phyloP scores from a whole-genome alignment of 2,888 invertebrate genomes.

The Rotaria socialis region DNA sequence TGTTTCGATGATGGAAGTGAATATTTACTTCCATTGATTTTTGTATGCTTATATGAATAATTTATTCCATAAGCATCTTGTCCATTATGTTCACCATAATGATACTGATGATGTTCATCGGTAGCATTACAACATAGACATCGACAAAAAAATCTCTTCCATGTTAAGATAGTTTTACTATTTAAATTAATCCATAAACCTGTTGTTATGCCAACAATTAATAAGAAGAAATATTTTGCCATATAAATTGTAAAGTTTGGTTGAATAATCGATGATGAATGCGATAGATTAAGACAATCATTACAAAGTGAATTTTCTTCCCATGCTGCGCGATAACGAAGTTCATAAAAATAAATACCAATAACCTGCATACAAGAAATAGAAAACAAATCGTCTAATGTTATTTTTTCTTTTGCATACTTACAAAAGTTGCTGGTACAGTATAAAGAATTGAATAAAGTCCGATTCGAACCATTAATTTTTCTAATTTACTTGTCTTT shows the following conservation, averaged over 20 bases:
- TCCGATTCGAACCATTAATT: conserved; percentile 45
- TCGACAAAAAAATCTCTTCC: conserved; percentile 31
- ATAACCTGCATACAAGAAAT: not conserved
- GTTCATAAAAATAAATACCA: conserved; percentile 44
- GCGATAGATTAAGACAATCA: not conserved
- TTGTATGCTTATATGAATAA: conserved; percentile 30
- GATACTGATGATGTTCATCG: not conserved
- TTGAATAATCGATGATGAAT: not conserved
- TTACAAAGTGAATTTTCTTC: conserved; percentile 37
- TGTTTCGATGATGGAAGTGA: conserved; percentile 14
- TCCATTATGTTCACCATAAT: not conserved
- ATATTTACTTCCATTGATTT: conserved; percentile 31
- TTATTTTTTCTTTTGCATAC: not conserved
- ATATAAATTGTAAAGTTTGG: conserved; percentile 42
- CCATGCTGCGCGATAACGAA: conserved; percentile 38
- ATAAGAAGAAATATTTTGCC: conserved; percentile 43
- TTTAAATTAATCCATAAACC: conserved; percentile 45
- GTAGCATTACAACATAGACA: not conserved
- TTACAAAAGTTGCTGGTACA: conserved; percentile 40
- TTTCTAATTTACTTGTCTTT: conserved; percentile 43
- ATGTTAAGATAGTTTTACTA: conserved; percentile 41
- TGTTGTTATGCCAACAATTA: conserved; percentile 45
- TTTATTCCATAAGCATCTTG: not conserved
- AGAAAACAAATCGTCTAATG: not conserved
- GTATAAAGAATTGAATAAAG: conserved; percentile 44